Base-by-base conservation (phyloP, 2,113 vertebrate genomes). In the Corythoichthys intestinalis region DNA sequence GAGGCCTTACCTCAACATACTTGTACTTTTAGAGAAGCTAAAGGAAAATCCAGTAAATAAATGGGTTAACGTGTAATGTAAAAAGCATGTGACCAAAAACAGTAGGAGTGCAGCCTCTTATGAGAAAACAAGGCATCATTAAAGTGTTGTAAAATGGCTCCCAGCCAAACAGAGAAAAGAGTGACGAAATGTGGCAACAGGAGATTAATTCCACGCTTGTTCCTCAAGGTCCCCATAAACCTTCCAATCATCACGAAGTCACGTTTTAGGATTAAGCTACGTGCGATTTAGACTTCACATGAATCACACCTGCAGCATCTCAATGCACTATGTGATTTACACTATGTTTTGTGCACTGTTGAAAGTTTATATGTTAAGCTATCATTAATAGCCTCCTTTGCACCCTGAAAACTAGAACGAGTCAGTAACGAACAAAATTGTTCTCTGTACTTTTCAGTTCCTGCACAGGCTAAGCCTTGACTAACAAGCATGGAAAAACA, bases 91-190 rank as follows among this genome's bases (percentile, higher is more conserved):
- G 38, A 44, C 15, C n/a, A 61, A 61, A 61, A 44, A 61, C n/a
- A 41, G 38, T 44, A 1, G 37, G 15, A 14, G 17, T n/a, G 38
- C 17, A 20, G 17, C 58, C 15, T 61, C 17, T 41, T 63, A 20
- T 20, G 60, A 39, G 41, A 41, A 28, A 63, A 46, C 41, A 63
- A 46, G 83, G 81, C 78, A 80, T 83, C 72, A 75, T 89, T 85
- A 85, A 75, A 87, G 77, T 76, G 14, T 50, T 69, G 82, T 69
- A 71, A 83, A 76, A 74, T 62, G 52, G 54, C 69, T 48, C 49
- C 13, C 61, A 69, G 71, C 78, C 46, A 53, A 63, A 62, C 70
- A 37, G 79, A 74, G 85, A 82, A 67, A 88, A 81, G 83, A 90
- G 68, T 83, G 88, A 84, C 73, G 17, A 50, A 72, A 72, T 6